Conservation (phyloP, 2,113 vertebrate species). For the Megaceryle maxima region DNA sequence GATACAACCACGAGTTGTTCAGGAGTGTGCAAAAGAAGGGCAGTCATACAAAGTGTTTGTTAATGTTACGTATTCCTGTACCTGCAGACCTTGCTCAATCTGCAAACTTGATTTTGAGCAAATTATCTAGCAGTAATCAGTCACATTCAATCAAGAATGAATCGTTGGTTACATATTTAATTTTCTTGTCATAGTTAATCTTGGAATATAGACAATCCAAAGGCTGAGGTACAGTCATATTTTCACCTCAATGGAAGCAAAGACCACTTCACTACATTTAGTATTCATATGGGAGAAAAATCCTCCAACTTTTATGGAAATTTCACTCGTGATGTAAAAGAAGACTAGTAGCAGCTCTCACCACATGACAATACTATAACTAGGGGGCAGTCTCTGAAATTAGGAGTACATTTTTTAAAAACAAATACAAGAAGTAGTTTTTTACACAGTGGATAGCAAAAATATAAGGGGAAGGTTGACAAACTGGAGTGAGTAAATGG, state of each 20-base stretch:
- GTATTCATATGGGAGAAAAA: background rate
- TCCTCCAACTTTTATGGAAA: background rate
- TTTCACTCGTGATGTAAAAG: background rate
- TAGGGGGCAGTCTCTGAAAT: background rate
- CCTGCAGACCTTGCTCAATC: background rate
- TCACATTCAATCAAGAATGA: background rate
- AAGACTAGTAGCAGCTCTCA: background rate
- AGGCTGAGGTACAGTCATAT: background rate
- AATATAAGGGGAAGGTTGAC: background rate
- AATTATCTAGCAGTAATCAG: background rate
- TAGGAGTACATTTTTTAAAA: background rate
- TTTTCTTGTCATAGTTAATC: background rate
- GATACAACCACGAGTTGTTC: background rate
- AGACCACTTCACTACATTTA: background rate
- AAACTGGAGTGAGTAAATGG: background rate
- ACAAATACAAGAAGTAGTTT: background rate
- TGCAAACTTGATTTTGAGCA: background rate
- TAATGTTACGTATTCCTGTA: background rate
- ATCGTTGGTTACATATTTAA: background rate
- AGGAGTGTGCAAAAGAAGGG: background rate
- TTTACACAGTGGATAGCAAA: background rate
- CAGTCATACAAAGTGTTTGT: background rate
- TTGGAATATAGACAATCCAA: background rate
- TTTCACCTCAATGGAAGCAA: background rate
- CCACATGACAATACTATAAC: background rate